Base-by-base conservation (phyloP, 2,113 vertebrate genomes). In the Sterna hirundo region DNA sequence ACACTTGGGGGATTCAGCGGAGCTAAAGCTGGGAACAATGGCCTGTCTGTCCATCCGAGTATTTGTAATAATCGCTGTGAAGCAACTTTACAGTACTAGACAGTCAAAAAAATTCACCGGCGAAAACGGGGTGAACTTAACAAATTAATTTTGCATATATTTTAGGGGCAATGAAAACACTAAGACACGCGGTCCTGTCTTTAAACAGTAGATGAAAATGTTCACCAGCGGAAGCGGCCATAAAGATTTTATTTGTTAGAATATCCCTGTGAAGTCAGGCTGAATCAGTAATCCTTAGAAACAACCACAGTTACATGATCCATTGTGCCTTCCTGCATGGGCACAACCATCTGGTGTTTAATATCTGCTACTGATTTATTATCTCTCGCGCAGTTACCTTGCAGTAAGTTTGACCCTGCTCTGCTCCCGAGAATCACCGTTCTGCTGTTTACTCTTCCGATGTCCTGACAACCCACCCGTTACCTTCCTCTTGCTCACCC, bases 261-360 rank as follows among this genome's bases (percentile, higher is more conserved):
- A 93, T 96, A 94, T 86, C 94, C 95, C 96, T 96, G 85, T 86
- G 96, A 96, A 96, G 94, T 94, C 88, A 60, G 84, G 93, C 88
- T 83, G 96, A 77, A 91, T 94, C 94, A 57, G 94, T 95, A 95
- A 96, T 79, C 94, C 92, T 86, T 40, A 66, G 86, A 68, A 96
- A 93, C 86, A 90, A 84, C 66, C 92, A 70, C 86, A 90, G 96
- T 66, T 95, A 90, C 92, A 95, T 44, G 91, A 94, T 94, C 88
- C 68, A 36, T 54, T 26, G 83, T 87, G 92, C 91, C 95, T 96
- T 94, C 82, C 93, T 95, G 93, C 89, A 79, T 84, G 94, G 92
- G 93, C 96, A 96, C 88, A 94, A 93, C 97, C 98, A 98, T 98
- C 97, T 98, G 98, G 97, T 96, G 86, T 82, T 93, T 94, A 86